Conservation (phyloP, 2,113 vertebrate species). For the Anolis sagrei region DNA sequence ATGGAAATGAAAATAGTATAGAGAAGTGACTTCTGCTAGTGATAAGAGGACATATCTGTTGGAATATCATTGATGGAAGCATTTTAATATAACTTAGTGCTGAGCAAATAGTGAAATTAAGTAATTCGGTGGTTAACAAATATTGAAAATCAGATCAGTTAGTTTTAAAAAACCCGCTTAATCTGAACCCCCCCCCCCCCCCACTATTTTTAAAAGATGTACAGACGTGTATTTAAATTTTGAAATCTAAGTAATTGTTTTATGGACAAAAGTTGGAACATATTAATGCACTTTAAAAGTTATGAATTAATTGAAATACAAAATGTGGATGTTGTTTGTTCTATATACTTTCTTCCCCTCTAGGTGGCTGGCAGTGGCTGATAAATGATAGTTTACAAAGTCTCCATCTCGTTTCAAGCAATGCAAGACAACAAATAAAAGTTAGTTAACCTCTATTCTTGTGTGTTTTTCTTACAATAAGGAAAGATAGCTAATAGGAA, state of each 20-base stretch:
- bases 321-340: background rate
- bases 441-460: slow-evolving; percentile 34
- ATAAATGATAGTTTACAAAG: slow-evolving; percentile 88
- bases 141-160: background rate
- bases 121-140: background rate
- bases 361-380: slow-evolving; percentile 91
- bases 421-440: slow-evolving; percentile 80
- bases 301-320: background rate
- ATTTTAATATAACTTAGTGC: background rate
- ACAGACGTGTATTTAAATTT: background rate
- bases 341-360: background rate
- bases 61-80: background rate
- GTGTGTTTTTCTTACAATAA: background rate
- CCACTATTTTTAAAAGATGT: background rate
- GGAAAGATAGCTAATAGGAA: too few relatives aligned
- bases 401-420: slow-evolving; percentile 81
- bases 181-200: background rate
- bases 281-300: background rate
- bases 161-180: background rate
- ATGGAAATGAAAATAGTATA: background rate
- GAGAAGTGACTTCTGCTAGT: background rate
- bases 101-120: background rate
- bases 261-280: background rate
- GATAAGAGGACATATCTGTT: background rate
- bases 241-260: background rate